phyloP scores from a whole-genome alignment of 2,888 invertebrate genomes.

The Desoria tigrina region DNA sequence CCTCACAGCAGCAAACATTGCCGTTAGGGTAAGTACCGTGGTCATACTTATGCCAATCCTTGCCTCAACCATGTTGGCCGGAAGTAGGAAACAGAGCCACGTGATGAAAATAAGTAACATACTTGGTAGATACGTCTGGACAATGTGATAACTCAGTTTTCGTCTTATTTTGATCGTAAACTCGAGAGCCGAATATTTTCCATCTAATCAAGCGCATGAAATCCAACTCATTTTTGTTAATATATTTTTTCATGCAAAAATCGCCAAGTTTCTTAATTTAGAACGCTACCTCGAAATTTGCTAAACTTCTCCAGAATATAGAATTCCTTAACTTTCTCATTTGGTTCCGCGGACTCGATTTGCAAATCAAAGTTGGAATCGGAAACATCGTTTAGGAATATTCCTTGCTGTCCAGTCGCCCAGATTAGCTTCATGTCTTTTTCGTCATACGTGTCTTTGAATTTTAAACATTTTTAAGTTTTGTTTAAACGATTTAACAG shows the following conservation, averaged over 20 bases:
- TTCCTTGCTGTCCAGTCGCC: slow-evolving; percentile 35
- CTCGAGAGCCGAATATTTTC: slow-evolving; percentile 28
- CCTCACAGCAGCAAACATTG: slow-evolving; percentile 50
- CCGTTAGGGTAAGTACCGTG: slow-evolving; percentile 46
- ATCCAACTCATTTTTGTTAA: too few relatives aligned
- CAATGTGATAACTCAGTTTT: slow-evolving; percentile 46
- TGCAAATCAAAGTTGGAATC: slow-evolving; percentile 42
- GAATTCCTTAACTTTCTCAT: slow-evolving; percentile 31
- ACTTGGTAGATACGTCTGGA: slow-evolving; percentile 47
- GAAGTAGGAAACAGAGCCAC: slow-evolving; percentile 47
- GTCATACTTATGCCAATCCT: slow-evolving; percentile 51
- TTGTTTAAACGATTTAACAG: background rate
- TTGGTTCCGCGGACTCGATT: slow-evolving; percentile 30
- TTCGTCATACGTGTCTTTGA: slow-evolving; percentile 32
- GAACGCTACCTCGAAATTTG: background rate
- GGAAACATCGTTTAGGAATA: slow-evolving; percentile 37
- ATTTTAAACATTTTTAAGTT: too few relatives aligned
- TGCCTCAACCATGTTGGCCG: slow-evolving; percentile 46
- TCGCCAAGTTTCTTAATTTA: too few relatives aligned
- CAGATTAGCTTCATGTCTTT: slow-evolving; percentile 35
- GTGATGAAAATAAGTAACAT: slow-evolving; percentile 49
- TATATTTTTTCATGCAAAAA: too few relatives aligned
- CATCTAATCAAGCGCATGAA: slow-evolving; percentile 23
- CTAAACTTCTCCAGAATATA: slow-evolving; percentile 30
- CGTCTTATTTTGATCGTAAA: slow-evolving; percentile 33